phyloP scores from a whole-genome alignment of 2,113 vertebrate genomes.

The Speoplatyrhinus poulsoni region DNA sequence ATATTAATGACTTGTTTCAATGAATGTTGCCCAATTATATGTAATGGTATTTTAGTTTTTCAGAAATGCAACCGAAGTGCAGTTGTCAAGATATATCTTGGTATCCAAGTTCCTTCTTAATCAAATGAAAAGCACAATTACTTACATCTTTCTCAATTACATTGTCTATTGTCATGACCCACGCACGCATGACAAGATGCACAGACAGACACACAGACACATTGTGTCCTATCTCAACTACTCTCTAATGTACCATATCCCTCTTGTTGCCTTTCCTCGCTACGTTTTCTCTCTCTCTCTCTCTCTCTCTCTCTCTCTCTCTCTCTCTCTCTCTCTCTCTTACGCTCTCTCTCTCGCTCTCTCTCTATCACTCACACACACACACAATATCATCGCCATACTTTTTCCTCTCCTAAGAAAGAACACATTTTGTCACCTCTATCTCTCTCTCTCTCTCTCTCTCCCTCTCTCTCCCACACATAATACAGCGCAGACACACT shows the following conservation, averaged over 20 bases:
- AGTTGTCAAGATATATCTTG: too few relatives aligned
- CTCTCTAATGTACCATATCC: not conserved
- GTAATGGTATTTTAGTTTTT: too few relatives aligned
- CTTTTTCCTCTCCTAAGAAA: not conserved
- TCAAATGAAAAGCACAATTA: not conserved
- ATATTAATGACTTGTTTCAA: conserved; percentile 38
- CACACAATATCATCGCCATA: not conserved
- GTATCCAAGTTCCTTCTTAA: not conserved
- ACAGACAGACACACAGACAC: not conserved
- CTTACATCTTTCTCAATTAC: not conserved
- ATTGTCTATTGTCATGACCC: not conserved
- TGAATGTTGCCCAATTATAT: conserved; percentile 6
- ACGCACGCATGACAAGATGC: not conserved
- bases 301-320: too few relatives aligned
- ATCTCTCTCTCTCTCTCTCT: not conserved
- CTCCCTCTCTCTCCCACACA: not conserved
- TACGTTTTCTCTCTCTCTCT: not conserved
- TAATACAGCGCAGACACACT: not conserved
- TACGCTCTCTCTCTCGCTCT: not conserved
- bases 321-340: not conserved
- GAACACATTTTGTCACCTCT: not conserved
- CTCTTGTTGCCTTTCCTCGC: not conserved
- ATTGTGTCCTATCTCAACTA: not conserved
- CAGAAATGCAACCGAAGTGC: too few relatives aligned
- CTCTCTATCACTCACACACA: not conserved